Base-by-base conservation (phyloP, 2,797 vertebrate genomes). In the Catostomus latipinnis region DNA sequence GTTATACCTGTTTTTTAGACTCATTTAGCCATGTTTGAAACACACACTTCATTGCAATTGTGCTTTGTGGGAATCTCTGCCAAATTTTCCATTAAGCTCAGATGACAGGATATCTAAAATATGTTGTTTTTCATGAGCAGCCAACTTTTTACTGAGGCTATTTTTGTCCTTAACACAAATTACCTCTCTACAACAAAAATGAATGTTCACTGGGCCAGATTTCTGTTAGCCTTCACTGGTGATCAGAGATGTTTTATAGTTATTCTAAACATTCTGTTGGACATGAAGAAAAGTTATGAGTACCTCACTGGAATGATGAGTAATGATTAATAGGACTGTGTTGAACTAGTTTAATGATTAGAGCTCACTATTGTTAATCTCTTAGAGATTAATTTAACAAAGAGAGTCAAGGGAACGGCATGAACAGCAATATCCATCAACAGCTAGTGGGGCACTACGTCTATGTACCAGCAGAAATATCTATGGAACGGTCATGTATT, bases 351-450 rank as follows among this genome's bases (percentile, higher is more conserved):
- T 93, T 91, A 92, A 93, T 88, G 88, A 74, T 82, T 92, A 86
- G 86, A 86, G 91, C 88, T 83, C 86, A 87, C 89, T 76, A 92
- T 90, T 80, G 86, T 89, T 93, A 89, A 90, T 90, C 90, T 90
- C 86, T 88, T 91, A 90, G 89, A 56, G 86, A 88, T 84, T 76
- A 79, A 88, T 87, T 89, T 87, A 87, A 87, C 87, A 86, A 78
- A 34, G 81, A 65, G 75, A 86, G 90, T 88, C 91, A 77, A 84
- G 90, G 89, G 88, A 92, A 85, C 62, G 62, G 85, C 88, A 86
- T 72, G 88, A 89, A 90, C 88, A 90, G 88, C 88, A 91, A 92
- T 91, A 92, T 93, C 90, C 90, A 93, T 93, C 92, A 93, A 90
- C 91, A 91, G 89, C 88, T 88, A 90, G 34, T 34, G 34, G 2